A percentile compares a stretch with the other conserved stretches of the same genome.
phyloP scores from a whole-genome alignment of 2,888 invertebrate species.

The Urechis unicinctus region DNA sequence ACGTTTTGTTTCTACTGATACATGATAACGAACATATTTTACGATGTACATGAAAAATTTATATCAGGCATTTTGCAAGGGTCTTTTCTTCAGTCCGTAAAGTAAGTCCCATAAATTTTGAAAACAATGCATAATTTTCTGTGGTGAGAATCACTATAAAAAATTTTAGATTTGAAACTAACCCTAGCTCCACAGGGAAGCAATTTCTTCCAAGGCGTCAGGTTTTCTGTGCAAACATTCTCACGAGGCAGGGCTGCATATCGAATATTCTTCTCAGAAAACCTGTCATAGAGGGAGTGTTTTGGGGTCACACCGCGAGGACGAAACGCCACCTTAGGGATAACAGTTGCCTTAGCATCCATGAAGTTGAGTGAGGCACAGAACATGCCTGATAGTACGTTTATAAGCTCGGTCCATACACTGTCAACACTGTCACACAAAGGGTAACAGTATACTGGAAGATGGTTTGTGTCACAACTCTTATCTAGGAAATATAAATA shows the following conservation, averaged over 20 bases:
- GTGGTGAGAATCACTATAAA: too few relatives aligned
- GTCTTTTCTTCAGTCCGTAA: too few relatives aligned
- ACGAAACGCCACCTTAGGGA: slow-evolving; percentile 75
- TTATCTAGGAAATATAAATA: too few relatives aligned
- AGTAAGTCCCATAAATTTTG: too few relatives aligned
- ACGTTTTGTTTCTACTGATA: too few relatives aligned
- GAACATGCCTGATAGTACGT: slow-evolving; percentile 86
- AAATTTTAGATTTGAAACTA: not conserved
- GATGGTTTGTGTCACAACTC: too few relatives aligned
- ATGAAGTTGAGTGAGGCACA: slow-evolving; percentile 96
- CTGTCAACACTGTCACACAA: slow-evolving; percentile 61
- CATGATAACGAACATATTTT: too few relatives aligned
- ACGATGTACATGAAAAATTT: too few relatives aligned
- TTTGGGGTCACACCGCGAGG: slow-evolving; percentile 64
- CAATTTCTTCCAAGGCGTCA: slow-evolving; percentile 97
- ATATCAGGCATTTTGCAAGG: too few relatives aligned
- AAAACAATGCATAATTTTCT: too few relatives aligned
- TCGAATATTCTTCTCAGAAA: slow-evolving; percentile 27
- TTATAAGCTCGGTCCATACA: slow-evolving; percentile 77
- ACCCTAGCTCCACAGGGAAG: slow-evolving; percentile 77
- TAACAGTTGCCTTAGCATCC: slow-evolving; percentile 68
- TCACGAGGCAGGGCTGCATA: slow-evolving; percentile 92
- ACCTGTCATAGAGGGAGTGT: slow-evolving; percentile 51
- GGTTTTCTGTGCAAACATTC: slow-evolving; percentile 96
- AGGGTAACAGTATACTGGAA: too few relatives aligned